Evolutionary conservation across 2,797 vertebrate genomes (phyloP), one percentile per base, ranked within the genome.

Genomic region (Acridotheres tristis): DNA sequence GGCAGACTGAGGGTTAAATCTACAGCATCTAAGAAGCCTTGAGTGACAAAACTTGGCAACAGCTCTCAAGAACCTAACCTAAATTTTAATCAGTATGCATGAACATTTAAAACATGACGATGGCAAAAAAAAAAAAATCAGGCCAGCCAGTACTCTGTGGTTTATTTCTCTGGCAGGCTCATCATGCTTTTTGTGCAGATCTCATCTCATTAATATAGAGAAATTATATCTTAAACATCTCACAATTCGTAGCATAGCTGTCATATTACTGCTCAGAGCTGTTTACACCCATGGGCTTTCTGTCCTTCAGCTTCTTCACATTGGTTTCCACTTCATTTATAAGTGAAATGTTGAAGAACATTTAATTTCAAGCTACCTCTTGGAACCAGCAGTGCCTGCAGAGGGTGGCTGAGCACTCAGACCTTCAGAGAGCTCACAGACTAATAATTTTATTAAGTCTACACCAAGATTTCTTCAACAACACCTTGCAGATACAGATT

Each of bases 51-150:
- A 95, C 48, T 90, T 93, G 89, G 96, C 87, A 91, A 50, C 9
- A 10, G 86, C 53, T 84, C 80, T 69, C 67, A 38, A 89, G 90
- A 87, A 50, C 40, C 68, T 63, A 90, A 45, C 68, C 78, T 74
- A 93, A 71, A 79, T 86, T 91, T 94, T 88, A 85, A 95, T 85
- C 82, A 76, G 77, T n/a, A 76, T 55, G 85, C 72, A 89, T 32
- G 85, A 96, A 86, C 92, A 96, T 75, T 94, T 90, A 90, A 93
- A 95, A 91, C 58, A 83, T 26, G 32, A 85, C 11, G 47, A 91
- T 48, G 72, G 63, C 21, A 76, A 94, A 93, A 59, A 71, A 92
- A 89, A 95, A 96, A 79, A 82, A 77, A 90, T 85, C 82, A 94
- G 86, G 66, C 65, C 84, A 93, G 95, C 50, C 48, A 91, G 47